Evolutionary conservation across 1,140 invertebrate species (phyloP), one percentile per base, ranked within the genome.

Genomic region (Whitmania pigra): DNA sequence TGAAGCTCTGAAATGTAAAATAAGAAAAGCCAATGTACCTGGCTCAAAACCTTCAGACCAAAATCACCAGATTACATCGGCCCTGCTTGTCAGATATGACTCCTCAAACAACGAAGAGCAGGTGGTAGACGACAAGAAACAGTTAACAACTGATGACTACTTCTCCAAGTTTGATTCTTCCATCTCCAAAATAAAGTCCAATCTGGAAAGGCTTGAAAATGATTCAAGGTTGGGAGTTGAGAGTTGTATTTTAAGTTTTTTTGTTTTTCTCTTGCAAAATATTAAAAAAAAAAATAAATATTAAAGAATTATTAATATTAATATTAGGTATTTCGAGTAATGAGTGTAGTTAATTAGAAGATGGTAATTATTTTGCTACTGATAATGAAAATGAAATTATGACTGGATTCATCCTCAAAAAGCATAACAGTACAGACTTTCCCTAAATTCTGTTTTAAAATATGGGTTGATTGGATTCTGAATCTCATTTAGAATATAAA

Each of bases 191-290:
- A 63, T 63, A 63, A 63, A 63, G 29, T 63, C 22, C 29, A 63
- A 63, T 20, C 22, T 63, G 22, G 57, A 63, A 63, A 63, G 57
- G 29, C 57, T 63, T 63, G 57, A 63, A 63, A 63, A 63, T 25
- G 22, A 63, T 4, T 25, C 57, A 63, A 63, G 29, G 57, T 63
- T 25, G 29, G 20, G 20, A 57, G 25, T 57, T 57, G 2, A n/a
- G 9, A 31, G 43, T 49, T 49, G 43, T 49, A 11, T 11, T 49
- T 49, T 1, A 49, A 49, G 43, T 49, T 49, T 63, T 63, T 4
- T 63, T 13, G 18, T 63, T 63, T 63, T 13, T 25, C 9, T 63
- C 18, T 63, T 63, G 11, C 20, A 15, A 25, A 63, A 18, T 15
- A 6, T 25, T 63, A 63, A 63, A 63, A 25, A 63, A 5, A 6